Conservation (phyloP, 2,113 vertebrate genomes). For the Chaenogobius annularis region DNA sequence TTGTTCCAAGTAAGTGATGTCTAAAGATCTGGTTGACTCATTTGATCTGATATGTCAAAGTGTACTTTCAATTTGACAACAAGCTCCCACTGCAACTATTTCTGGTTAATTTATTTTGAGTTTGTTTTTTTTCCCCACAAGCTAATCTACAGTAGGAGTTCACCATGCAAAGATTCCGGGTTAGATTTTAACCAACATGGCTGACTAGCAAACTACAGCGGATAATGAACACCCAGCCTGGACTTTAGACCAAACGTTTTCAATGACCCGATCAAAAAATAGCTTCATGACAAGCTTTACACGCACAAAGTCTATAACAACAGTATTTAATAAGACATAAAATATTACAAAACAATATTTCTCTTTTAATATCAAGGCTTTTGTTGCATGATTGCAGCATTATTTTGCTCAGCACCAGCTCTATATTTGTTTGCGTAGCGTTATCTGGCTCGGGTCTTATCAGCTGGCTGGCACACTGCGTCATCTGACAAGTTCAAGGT, state of each 20-base stretch:
- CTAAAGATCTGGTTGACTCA: background rate
- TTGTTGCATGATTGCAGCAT: constrained; percentile 16
- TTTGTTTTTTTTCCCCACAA: background rate
- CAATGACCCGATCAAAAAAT: background rate
- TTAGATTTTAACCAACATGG: background rate
- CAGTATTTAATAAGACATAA: background rate
- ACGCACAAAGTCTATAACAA: constrained; percentile 10
- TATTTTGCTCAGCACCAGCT: background rate
- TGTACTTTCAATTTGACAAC: background rate
- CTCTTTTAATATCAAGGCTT: constrained; percentile 5
- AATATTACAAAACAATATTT: constrained; percentile 26
- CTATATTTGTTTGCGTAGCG: constrained; percentile 20
- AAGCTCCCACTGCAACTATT: background rate
- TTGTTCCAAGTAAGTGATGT: background rate
- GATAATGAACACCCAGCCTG: constrained; percentile 16
- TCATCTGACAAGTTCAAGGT: constrained; percentile 3
- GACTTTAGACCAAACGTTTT: constrained; percentile 41
- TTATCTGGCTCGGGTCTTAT: constrained; percentile 39
- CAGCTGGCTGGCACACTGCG: constrained; percentile 33
- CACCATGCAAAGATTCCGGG: background rate
- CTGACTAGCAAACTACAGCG: constrained; percentile 17
- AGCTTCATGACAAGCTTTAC: constrained; percentile 5
- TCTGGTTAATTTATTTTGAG: background rate
- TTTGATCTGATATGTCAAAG: too few species aligned
- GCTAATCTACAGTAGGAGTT: background rate